phyloP scores from a whole-genome alignment of 2,113 vertebrate genomes.

The Myiagra hebetior region DNA sequence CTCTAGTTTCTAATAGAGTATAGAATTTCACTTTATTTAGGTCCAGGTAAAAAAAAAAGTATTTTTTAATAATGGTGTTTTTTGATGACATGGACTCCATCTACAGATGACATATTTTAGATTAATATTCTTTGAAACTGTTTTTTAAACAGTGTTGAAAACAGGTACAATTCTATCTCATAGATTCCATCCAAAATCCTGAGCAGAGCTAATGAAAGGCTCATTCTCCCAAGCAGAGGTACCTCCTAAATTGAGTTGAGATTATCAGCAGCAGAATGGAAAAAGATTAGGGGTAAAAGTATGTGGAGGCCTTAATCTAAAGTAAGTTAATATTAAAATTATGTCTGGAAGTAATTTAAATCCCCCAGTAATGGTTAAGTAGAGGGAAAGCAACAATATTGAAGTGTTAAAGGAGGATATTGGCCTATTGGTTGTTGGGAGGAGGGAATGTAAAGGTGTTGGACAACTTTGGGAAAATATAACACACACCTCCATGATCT shows the following conservation, averaged over 20 bases:
- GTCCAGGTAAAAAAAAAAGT: not conserved
- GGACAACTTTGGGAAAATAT: slow-evolving; percentile 20
- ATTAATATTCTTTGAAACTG: not conserved
- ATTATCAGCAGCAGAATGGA: slow-evolving; percentile 53
- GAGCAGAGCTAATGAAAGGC: slow-evolving; percentile 29
- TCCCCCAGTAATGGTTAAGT: slow-evolving; percentile 35
- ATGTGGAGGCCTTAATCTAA: not conserved
- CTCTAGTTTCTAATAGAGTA: not conserved
- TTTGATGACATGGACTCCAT: not conserved
- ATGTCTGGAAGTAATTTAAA: slow-evolving; percentile 51
- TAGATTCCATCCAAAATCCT: not conserved
- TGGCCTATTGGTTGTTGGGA: not conserved
- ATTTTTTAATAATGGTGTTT: not conserved
- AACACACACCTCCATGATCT: not conserved
- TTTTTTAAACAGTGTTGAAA: not conserved
- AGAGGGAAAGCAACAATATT: not conserved
- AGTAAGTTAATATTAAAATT: slow-evolving; percentile 45
- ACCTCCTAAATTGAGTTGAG: not conserved
- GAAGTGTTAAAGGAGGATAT: not conserved
- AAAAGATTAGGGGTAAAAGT: slow-evolving; percentile 32
- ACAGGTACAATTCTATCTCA: not conserved
- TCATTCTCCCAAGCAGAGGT: not conserved
- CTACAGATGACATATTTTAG: not conserved
- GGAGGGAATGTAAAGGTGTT: slow-evolving; percentile 10
- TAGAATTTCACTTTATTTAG: not conserved